Evolutionary conservation across 2,888 invertebrate species (phyloP).

Genomic region (Phortica okadai): DNA sequence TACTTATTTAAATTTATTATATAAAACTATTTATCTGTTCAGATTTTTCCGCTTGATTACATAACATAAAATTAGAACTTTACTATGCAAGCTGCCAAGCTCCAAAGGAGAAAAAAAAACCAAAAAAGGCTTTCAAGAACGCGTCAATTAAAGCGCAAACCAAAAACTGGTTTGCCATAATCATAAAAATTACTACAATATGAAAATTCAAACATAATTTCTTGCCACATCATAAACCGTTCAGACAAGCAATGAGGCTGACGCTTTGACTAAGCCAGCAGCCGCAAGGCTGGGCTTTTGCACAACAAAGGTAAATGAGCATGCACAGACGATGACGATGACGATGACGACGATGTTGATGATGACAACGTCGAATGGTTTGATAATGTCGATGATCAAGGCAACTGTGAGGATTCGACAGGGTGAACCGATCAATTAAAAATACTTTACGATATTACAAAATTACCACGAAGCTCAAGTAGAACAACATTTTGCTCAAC

Average conservation of each 20-base stretch:
- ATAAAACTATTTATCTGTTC: too few relatives aligned
- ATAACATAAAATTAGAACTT: too few relatives aligned
- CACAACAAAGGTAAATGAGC: slow-evolving; percentile 2
- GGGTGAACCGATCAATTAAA: slow-evolving; percentile 68
- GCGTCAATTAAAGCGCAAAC: neutral
- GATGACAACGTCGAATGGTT: neutral
- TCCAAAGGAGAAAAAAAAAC: too few relatives aligned
- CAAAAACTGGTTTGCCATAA: slow-evolving; percentile 28
- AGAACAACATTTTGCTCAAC: slow-evolving; percentile 24
- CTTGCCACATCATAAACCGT: slow-evolving; percentile 46
- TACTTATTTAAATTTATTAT: too few relatives aligned
- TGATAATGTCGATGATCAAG: neutral
- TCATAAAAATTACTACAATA: slow-evolving; percentile 43
- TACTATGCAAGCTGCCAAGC: too few relatives aligned
- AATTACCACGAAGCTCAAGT: slow-evolving; percentile 63
- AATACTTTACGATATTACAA: slow-evolving; percentile 72
- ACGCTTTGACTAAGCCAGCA: neutral
- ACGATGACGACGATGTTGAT: neutral
- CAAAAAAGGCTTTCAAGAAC: neutral
- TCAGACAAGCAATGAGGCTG: neutral
- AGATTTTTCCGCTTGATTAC: too few relatives aligned
- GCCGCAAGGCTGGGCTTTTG: neutral
- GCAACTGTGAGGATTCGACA: slow-evolving; percentile 35
- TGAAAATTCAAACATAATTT: slow-evolving; percentile 29
- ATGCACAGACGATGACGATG: neutral